Evolutionary conservation across 2,888 invertebrate genomes (phyloP).

Genomic region (Hydriomena furcata): DNA sequence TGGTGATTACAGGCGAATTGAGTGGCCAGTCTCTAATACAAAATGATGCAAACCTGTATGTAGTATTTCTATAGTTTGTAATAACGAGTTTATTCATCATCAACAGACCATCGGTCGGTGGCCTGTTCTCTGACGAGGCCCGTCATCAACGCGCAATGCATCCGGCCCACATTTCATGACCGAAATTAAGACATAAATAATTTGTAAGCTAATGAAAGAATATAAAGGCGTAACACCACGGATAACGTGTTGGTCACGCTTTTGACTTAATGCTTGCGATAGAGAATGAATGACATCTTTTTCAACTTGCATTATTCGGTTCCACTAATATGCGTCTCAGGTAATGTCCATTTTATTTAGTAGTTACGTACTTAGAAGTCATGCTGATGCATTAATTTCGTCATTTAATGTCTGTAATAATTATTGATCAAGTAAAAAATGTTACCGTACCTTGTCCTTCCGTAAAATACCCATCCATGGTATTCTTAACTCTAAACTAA

Average conservation of each 20-base stretch:
- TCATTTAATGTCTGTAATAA: constrained; percentile 3
- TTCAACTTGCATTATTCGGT: constrained; percentile 47
- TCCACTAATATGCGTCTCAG: constrained; percentile 45
- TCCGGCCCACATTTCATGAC: constrained; percentile 65
- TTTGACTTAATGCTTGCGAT: constrained; percentile 49
- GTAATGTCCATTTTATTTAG: constrained; percentile 28
- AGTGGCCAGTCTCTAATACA: too few relatives aligned
- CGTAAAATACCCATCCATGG: too few relatives aligned
- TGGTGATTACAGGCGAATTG: too few relatives aligned
- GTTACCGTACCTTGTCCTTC: too few relatives aligned
- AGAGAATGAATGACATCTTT: constrained; percentile 57
- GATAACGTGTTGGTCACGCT: constrained; percentile 72
- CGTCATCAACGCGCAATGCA: constrained; percentile 57
- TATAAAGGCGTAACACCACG: constrained; percentile 67
- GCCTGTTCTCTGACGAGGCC: not conserved
- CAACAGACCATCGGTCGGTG: not conserved
- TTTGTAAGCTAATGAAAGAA: constrained; percentile 59
- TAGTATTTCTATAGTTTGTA: too few relatives aligned
- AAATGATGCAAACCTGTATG: too few relatives aligned
- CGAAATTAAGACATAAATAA: constrained; percentile 80
- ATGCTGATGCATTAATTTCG: constrained; percentile 63
- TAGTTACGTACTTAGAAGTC: constrained; percentile 41
- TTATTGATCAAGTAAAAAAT: too few relatives aligned
- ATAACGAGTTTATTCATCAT: constrained; percentile 5
- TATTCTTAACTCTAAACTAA: too few relatives aligned